phyloP scores from a whole-genome alignment of 2,113 vertebrate genomes.

The Eurystomus gularis region DNA sequence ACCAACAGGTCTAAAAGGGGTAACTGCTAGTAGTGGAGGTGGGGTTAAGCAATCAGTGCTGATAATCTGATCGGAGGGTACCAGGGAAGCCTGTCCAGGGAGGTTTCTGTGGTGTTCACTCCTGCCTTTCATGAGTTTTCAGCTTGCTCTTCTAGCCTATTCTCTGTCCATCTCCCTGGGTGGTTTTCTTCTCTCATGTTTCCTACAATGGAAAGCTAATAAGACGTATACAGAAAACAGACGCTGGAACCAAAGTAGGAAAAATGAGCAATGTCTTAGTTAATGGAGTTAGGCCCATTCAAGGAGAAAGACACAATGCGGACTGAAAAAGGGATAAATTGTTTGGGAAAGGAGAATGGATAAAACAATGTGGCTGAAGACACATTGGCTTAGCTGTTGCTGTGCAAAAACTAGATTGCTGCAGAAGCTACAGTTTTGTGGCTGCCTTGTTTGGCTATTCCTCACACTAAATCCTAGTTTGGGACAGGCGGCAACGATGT shows the following conservation, averaged over 20 bases:
- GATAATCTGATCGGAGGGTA: background rate
- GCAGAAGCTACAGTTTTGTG: background rate
- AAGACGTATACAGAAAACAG: conserved; percentile 26
- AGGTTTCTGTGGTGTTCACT: background rate
- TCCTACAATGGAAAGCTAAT: conserved; percentile 1
- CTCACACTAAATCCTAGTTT: background rate
- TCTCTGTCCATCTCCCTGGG: background rate
- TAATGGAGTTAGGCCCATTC: background rate
- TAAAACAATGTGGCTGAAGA: background rate
- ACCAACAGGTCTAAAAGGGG: background rate
- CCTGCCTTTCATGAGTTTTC: background rate
- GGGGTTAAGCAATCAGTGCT: background rate
- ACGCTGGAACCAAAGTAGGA: conserved; percentile 8
- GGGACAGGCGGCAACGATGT: background rate
- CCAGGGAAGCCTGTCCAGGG: background rate
- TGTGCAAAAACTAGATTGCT: background rate
- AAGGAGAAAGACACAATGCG: background rate
- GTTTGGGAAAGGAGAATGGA: background rate
- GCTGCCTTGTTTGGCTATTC: conserved; percentile 39
- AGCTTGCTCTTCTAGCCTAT: background rate
- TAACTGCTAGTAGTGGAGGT: background rate
- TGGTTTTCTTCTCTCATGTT: conserved; percentile 14
- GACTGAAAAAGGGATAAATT: background rate
- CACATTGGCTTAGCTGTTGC: background rate
- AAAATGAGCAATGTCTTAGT: conserved; percentile 24